A percentile compares a stretch with the other conserved stretches of the same genome.
Evolutionary conservation across 2,888 invertebrate species (phyloP).

Genomic region (Tineola bisselliella): DNA sequence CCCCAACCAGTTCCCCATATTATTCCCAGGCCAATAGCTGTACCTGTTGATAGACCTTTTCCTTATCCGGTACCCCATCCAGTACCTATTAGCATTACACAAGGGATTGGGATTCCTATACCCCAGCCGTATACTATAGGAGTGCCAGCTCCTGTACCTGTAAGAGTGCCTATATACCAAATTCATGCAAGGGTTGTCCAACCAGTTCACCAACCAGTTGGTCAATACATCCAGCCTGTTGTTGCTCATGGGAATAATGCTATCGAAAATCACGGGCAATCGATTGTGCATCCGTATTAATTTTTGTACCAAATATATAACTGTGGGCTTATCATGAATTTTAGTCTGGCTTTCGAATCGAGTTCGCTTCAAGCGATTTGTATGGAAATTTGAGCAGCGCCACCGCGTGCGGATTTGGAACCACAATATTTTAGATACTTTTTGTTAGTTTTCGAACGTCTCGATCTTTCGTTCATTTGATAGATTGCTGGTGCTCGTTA

Average conservation of each 20-base stretch:
- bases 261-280: conserved; percentile 26
- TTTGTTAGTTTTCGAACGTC: too few relatives aligned
- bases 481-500: too few relatives aligned
- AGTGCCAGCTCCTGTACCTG: conserved; percentile 48
- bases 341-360: too few relatives aligned
- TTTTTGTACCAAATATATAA: background rate
- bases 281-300: conserved; percentile 23
- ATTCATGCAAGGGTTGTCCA: conserved; percentile 15
- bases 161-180: conserved; percentile 35
- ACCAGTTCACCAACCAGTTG: conserved; percentile 14
- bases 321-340: too few relatives aligned
- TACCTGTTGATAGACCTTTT: conserved; percentile 63
- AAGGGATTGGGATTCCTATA: conserved; percentile 62
- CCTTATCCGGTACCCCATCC: conserved; percentile 66
- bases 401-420: too few relatives aligned
- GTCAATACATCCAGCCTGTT: conserved; percentile 16
- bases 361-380: too few relatives aligned
- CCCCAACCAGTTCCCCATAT: conserved; percentile 55
- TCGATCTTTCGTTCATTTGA: too few relatives aligned
- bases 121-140: conserved; percentile 60
- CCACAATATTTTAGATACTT: too few relatives aligned
- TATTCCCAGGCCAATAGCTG: conserved; percentile 49
- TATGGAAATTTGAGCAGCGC: too few relatives aligned
- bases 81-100: conserved; percentile 57
- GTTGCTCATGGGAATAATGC: conserved; percentile 16